Percentiles rank a stretch among this genome's conserved stretches.
Evolutionary conservation across 2,113 vertebrate genomes (phyloP).

Genomic region (Mustelus asterias): DNA sequence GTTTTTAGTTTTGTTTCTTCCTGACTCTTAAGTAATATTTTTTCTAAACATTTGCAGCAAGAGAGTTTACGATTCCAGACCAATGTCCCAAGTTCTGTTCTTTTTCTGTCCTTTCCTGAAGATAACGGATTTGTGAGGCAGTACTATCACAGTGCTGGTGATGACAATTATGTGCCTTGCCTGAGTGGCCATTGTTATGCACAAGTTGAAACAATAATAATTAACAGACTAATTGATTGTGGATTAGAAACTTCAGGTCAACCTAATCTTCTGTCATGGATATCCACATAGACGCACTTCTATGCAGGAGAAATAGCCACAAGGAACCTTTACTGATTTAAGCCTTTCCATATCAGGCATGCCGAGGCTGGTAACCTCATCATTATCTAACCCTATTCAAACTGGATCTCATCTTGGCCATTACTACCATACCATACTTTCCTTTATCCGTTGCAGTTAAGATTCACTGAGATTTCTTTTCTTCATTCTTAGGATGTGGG

Average conservation of each 20-base stretch:
- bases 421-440: not conserved
- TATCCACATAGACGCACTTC: not conserved
- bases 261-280: not conserved
- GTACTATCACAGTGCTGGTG: not conserved
- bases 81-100: not conserved
- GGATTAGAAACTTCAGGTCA: not conserved
- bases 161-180: not conserved
- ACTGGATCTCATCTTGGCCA: not conserved
- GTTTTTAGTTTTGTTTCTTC: not conserved
- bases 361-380: not conserved
- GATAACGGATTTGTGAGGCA: not conserved
- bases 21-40: not conserved
- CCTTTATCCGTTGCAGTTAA: not conserved
- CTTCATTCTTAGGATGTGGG: no score
- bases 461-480: not conserved
- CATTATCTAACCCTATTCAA: not conserved
- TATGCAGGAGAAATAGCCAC: not conserved
- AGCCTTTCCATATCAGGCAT: not conserved
- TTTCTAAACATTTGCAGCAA: not conserved
- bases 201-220: not conserved
- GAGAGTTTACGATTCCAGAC: not conserved
- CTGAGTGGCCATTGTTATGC: not conserved
- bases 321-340: not conserved
- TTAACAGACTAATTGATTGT: not conserved
- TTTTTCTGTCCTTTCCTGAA: not conserved